Conservation (phyloP, 2,797 vertebrate genomes). For the Hapalemur alaotrensis region DNA sequence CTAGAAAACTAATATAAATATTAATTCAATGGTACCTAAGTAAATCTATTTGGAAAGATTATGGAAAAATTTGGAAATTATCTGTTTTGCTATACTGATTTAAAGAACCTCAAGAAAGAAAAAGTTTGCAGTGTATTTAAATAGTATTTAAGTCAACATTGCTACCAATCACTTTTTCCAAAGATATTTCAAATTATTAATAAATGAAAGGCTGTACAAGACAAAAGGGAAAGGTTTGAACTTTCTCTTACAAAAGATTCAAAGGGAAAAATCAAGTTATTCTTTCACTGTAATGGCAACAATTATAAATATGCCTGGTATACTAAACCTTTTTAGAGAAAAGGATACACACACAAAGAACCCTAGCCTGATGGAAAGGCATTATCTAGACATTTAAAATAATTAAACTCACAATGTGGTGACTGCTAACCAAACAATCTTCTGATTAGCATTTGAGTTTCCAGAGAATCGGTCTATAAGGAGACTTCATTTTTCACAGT, state of each 20-base stretch:
- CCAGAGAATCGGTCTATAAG: not conserved
- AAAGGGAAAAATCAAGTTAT: not conserved
- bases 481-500: constrained; percentile 11
- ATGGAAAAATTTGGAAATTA: not conserved
- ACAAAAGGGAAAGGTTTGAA: not conserved
- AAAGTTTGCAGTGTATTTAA: not conserved
- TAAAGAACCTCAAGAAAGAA: not conserved
- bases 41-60: not conserved
- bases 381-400: not conserved
- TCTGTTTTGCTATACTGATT: constrained; percentile 16
- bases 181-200: constrained; percentile 45
- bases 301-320: not conserved
- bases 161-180: constrained; percentile 18
- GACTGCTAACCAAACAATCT: not conserved
- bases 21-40: not conserved
- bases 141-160: constrained; percentile 21
- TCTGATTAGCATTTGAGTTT: not conserved
- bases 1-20: constrained; percentile 6
- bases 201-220: not conserved
- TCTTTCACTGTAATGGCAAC: constrained; percentile 33
- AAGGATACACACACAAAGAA: not conserved
- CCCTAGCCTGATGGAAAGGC: not conserved
- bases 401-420: not conserved
- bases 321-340: not conserved
- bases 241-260: constrained; percentile 10